A percentile compares a stretch with the other conserved stretches of the same genome.
phyloP scores from a whole-genome alignment of 2,888 invertebrate genomes.

The Drosophila melanocephala region DNA sequence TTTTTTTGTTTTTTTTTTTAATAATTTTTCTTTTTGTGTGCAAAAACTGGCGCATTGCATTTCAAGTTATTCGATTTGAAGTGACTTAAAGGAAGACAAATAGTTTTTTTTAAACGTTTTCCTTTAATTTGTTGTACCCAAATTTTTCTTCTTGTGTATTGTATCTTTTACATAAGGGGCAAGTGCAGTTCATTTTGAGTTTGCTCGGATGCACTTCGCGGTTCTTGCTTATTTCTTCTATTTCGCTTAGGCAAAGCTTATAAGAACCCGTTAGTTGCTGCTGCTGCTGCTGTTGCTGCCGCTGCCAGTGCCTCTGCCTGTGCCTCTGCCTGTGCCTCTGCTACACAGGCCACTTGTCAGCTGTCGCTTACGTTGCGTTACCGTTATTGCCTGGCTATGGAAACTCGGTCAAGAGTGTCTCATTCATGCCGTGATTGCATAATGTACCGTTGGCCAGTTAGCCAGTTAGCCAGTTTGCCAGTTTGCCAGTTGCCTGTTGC shows the following conservation, averaged over 20 bases:
- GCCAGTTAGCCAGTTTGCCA: conserved; percentile 31
- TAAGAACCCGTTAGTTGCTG: conserved; percentile 69
- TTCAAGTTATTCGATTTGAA: neutral
- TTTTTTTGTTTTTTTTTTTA: neutral
- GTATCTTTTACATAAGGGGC: neutral
- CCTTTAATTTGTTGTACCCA: no score
- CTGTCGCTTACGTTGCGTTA: conserved; percentile 78
- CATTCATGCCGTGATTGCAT: conserved; percentile 84
- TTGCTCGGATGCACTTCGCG: conserved; percentile 22
- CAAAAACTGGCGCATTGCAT: neutral
- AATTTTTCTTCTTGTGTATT: neutral
- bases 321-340: conserved; percentile 3
- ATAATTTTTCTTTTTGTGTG: neutral
- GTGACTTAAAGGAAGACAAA: neutral
- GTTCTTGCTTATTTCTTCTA: conserved; percentile 33
- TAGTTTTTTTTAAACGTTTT: rapidly evolving
- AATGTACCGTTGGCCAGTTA: conserved; percentile 79
- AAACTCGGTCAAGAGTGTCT: conserved; percentile 85
- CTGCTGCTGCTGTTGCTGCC: conserved; percentile 3
- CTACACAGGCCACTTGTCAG: conserved; percentile 64
- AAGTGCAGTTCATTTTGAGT: conserved; percentile 26
- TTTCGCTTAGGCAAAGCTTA: conserved; percentile 26
- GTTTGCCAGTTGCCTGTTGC: conserved; percentile 21
- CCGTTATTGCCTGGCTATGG: conserved; percentile 81
- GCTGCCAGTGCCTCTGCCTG: neutral